Percentiles rank a stretch among this genome's conserved stretches.
These are phyloP conservation scores for Platanista minor DNA, from an alignment of 2,113 vertebrate species.

Conservation along the genomic window DNA sequence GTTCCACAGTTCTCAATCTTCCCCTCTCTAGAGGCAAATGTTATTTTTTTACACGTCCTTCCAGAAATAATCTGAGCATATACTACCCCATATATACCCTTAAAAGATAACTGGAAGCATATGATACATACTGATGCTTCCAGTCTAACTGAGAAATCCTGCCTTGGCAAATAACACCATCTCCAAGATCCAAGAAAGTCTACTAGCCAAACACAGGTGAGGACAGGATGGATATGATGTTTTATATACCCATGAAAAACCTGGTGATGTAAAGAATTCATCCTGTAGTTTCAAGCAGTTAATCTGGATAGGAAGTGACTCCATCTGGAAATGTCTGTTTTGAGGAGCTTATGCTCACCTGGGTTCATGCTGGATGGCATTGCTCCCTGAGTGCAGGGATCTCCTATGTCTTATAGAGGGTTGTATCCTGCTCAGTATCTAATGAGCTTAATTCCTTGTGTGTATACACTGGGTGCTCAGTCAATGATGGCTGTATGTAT, in stretches of 20 bases:
- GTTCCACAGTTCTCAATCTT: neutral
- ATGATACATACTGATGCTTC: neutral
- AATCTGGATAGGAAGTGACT: conserved; percentile 26
- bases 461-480: neutral
- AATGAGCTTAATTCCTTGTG: neutral
- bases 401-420: neutral
- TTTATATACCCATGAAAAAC: conserved; percentile 33
- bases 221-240: neutral
- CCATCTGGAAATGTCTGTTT: conserved; percentile 22
- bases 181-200: neutral
- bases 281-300: conserved; percentile 31
- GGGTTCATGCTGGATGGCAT: neutral
- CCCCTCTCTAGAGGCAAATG: neutral
- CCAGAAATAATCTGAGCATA: conserved; percentile 22
- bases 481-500: neutral
- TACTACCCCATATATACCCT: neutral
- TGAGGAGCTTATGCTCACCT: neutral
- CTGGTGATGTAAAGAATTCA: conserved; percentile 20
- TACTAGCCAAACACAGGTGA: conserved; percentile 6
- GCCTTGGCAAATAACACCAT: neutral
- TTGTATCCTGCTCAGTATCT: neutral
- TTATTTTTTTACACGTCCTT: neutral
- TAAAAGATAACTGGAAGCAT: conserved; percentile 26
- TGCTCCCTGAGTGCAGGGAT: neutral
- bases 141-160: conserved; percentile 32